These are phyloP conservation scores for Tetheella fluctuosa DNA, from an alignment of 2,888 invertebrate species.

Conservation along the genomic window DNA sequence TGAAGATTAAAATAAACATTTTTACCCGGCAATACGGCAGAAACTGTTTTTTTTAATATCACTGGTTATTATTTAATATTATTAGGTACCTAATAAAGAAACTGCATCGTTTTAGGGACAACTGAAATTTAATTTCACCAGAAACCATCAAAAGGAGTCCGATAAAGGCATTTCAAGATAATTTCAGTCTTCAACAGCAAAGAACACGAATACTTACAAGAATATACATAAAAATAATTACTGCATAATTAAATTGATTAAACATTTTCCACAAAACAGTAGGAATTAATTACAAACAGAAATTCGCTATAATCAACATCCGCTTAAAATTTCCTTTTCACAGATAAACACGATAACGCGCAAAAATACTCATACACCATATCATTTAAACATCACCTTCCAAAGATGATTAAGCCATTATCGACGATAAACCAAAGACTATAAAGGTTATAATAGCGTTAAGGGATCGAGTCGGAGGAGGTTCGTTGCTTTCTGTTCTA, in stretches of 20 bases:
- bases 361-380: neutral
- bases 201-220: neutral
- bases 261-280: neutral
- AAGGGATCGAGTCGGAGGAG: neutral
- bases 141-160: too few species aligned
- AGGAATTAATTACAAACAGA: neutral
- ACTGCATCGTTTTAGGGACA: too few species aligned
- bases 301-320: neutral
- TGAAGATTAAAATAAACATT: neutral
- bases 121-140: too few species aligned
- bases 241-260: neutral
- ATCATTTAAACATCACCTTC: neutral
- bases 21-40: too few species aligned
- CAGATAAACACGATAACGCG: neutral
- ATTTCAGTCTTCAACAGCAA: too few species aligned
- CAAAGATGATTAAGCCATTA: neutral
- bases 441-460: neutral
- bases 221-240: neutral
- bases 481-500: conserved; percentile 23
- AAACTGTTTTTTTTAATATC: too few species aligned
- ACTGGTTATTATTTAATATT: too few species aligned
- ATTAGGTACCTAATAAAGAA: too few species aligned
- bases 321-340: neutral
- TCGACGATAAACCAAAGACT: neutral
- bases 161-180: too few species aligned